These are phyloP conservation scores for Lethenteron reissneri DNA, from an alignment of 2,113 vertebrate genomes.

Conservation along the genomic window DNA sequence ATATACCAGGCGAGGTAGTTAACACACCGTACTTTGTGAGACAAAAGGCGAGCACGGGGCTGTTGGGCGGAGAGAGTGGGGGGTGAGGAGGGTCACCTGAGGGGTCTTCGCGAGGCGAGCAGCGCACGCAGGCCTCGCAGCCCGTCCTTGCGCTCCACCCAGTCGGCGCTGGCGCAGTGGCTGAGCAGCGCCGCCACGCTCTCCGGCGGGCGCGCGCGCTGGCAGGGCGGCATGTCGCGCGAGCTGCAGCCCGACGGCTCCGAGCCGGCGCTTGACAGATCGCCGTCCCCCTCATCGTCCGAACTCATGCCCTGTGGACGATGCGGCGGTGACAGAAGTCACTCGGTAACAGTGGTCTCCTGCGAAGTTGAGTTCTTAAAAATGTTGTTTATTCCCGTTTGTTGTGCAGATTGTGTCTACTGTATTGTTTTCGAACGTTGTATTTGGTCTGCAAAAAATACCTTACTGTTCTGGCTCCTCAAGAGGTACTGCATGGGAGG, in stretches of 20 bases:
- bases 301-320: constrained; percentile 79
- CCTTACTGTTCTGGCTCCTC: too few species aligned
- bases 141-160: constrained; percentile 89
- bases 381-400: too few species aligned
- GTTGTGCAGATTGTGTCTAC: too few species aligned
- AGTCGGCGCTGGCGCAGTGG: constrained; percentile 79
- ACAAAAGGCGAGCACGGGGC: too few species aligned
- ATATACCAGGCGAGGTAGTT: too few species aligned
- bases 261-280: constrained; percentile 78
- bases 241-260: constrained; percentile 70
- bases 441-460: too few species aligned
- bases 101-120: constrained; percentile 64
- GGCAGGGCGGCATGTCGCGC: constrained; percentile 73
- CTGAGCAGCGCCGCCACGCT: constrained; percentile 88
- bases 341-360: too few species aligned
- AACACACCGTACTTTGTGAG: too few species aligned
- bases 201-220: constrained; percentile 81
- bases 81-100: constrained; percentile 30
- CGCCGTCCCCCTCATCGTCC: constrained; percentile 82
- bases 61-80: too few species aligned
- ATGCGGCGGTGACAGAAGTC: constrained; percentile 9
- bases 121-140: constrained; percentile 64
- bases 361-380: too few species aligned
- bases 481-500: too few species aligned
- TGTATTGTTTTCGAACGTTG: too few species aligned